Evolutionary conservation across 2,797 vertebrate species (phyloP), one percentile per base, ranked within the genome.

Genomic region (Loriculus beryllinus): DNA sequence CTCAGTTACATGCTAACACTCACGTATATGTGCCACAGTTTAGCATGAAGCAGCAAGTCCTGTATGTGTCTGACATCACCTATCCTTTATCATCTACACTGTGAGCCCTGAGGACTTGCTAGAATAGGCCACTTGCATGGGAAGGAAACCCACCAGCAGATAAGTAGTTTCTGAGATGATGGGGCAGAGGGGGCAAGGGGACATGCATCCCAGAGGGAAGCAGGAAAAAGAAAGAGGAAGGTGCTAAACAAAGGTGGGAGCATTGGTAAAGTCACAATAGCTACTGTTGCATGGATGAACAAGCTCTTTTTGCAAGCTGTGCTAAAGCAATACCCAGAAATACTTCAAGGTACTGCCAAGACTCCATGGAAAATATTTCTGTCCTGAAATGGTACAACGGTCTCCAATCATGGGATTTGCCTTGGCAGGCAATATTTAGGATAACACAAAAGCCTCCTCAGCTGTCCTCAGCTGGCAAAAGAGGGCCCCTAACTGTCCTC

Each of bases 221-320:
- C 37, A 71, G 72, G 29, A 42, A 75, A 59, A 79, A 28, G 13
- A 48, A 65, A 82, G n/a, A 51, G n/a, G 12, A 78, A 88, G 23
- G 9, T 39, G 18, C 33, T 62, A 56, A 31, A 59, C 12, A 62
- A 76, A 59, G 59, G 48, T 15, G 10, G n/a, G 31, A 51, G 11
- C 33, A 49, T 54, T 49, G 35, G 8, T 33, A 43, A 85, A 45
- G 42, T 49, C 65, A 37, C 49, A 29, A 8, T 8, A 91, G 17
- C 33, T 42, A 25, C 25, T 17, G 23, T 28, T 56, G 22, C 18
- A 3, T 12, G 29, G 26, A 43, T 13, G 3, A 92, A 26, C 0
- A 0, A 49, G 52, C 2, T 70, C 28, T 9, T 43, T 68, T 81
- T 84, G 19, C 47, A 67, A 69, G 31, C 47, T 0, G 0, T 62